Evolutionary conservation across 1,140 invertebrate species (phyloP), one percentile per base, ranked within the genome.

Genomic region (Scaptomyza hsui): DNA sequence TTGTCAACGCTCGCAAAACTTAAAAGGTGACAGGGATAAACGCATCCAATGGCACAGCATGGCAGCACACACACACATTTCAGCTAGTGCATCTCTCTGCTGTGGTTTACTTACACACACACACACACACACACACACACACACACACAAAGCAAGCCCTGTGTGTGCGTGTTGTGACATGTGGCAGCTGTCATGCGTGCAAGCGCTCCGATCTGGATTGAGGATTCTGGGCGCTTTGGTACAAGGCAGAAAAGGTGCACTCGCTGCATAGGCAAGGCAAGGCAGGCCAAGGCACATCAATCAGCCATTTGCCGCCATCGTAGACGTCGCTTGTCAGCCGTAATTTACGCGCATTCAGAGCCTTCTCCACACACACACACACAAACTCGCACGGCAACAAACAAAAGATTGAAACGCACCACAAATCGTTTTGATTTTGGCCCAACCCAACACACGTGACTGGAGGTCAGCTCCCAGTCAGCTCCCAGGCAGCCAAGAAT

Each of bases 1-100:
- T 73, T 88, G 82, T 88, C 82, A 88, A 88, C 82, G 65, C 82
- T 29, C 9, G 26, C 68, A 35, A 88, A 88, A 88, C 88, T 82
- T 88, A 88, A 88, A 88, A 89, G 82, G 82, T 88, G 82, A 88
- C 82, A 88, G 73, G 75, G 75, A 88, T 85, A 88, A 88, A 88
- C 61, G 68, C 45, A 65, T 12, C 51, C 67, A 60, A 63, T 63
- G 67, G 52, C 64, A 49, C 44, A 39, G 35, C 35, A 57, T 61
- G 67, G 42, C 67, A 61, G 39, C 26, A 41, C 70, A 42, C 57
- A 37, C 48, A 51, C 47, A 35, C 47, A 26, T 74, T 7, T 29
- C 6, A 9, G 51, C 52, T 61, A 67, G 57, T 65, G 69, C 72
- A 75, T 63, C 32, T 63, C 32, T 37, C 67, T 75, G 65, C 61